Evolutionary conservation across 2,888 invertebrate species (phyloP).

Genomic region (Microdon myrmicae): DNA sequence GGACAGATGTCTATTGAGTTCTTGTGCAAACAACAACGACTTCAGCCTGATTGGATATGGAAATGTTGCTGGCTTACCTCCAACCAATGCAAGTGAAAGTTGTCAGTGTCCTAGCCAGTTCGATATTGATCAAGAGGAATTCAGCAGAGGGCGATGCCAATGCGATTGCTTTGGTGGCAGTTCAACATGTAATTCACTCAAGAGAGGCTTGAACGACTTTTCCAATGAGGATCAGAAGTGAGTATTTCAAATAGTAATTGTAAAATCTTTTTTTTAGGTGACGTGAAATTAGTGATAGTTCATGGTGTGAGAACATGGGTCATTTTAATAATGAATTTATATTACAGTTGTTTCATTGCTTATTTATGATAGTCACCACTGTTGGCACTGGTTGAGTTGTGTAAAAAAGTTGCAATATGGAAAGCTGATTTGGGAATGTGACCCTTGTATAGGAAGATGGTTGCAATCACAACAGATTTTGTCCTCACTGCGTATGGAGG

Average conservation of each 20-base stretch:
- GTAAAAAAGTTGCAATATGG: too few relatives aligned
- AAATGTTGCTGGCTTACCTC: background rate
- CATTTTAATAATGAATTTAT: too few relatives aligned
- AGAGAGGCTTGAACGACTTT: constrained; percentile 74
- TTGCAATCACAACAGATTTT: too few relatives aligned
- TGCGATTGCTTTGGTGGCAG: constrained; percentile 75
- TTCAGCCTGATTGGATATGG: constrained; percentile 24
- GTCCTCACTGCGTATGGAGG: too few relatives aligned
- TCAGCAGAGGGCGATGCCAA: constrained; percentile 66
- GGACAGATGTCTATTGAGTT: constrained; percentile 47
- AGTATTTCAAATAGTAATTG: constrained; percentile 26
- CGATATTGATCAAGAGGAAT: constrained; percentile 61
- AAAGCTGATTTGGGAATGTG: too few relatives aligned
- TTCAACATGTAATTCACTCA: constrained; percentile 71
- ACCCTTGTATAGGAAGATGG: too few relatives aligned
- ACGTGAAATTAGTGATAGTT: background rate
- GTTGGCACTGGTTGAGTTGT: too few relatives aligned
- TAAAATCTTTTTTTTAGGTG: background rate
- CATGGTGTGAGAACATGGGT: too few relatives aligned
- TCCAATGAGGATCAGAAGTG: constrained; percentile 74
- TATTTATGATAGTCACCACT: too few relatives aligned
- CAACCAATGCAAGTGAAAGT: constrained; percentile 1
- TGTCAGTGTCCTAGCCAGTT: constrained; percentile 64
- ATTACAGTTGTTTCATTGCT: too few relatives aligned
- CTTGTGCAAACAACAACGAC: constrained; percentile 12